Base-by-base conservation (phyloP, 2,113 vertebrate genomes). In the Brachypteracias leptosomus region DNA sequence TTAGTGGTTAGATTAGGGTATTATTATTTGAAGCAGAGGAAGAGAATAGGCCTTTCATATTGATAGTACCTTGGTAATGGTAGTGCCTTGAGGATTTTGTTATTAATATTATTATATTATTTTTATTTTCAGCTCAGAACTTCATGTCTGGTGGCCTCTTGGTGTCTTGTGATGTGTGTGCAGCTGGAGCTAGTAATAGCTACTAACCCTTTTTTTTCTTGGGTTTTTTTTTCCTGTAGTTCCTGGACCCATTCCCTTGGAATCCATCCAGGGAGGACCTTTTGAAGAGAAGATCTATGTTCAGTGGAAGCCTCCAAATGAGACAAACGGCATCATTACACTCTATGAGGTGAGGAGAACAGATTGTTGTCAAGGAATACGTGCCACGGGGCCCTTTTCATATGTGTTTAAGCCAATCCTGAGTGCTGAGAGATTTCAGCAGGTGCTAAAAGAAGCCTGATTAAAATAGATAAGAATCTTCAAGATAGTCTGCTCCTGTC, bases 201-300 rank as follows among this genome's bases (percentile, higher is more conserved):
- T 93, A 86, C 59, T 94, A 76, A 96, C 44, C 46, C 85, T 79
- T 10, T 26, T 38, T 72, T 26, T 75, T 5, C 18, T 35, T 71
- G 33, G 2, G 14, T 21, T 21, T 2, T 5, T 9, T n/a, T 67
- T 47, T 7, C 35, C 61, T 92, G 20, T 97, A 99, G 99, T 99
- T 94, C 99, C 99, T 71, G 99, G 98, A 73, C 98, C 99, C 0
- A 97, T 99, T 96, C 99, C 99, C 6, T 97, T 98, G 93, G 99
- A 99, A 97, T 99, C 99, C 24, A 99, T 99, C 72, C 99, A 99
- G 97, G 99, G 99, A 29, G 98, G 99, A 3, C 98, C 99, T 24
- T 99, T 99, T 71, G 99, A 99, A 79, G 99, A 99, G 97, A 99
- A 99, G 98, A 99, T 99, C 97, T 99, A 99, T 85, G 98, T 99